Evolutionary conservation across 2,797 vertebrate genomes (phyloP).

Genomic region (Ptychobarbus kaznakovi): DNA sequence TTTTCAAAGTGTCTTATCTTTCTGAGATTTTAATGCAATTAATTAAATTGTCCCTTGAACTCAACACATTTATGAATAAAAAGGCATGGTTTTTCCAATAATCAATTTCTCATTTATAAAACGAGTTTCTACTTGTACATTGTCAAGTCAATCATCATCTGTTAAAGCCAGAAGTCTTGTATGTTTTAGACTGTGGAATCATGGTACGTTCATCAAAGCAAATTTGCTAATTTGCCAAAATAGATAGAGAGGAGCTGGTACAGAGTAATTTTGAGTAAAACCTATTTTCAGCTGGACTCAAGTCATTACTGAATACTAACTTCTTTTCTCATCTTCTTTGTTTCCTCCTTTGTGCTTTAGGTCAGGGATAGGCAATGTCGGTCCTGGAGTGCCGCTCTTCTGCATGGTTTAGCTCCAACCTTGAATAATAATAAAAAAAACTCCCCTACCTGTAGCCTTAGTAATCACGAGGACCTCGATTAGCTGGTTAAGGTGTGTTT

Average conservation of each 20-base stretch:
- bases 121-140: neutral
- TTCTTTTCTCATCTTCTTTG: neutral
- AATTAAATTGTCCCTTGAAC: neutral
- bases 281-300: conserved; percentile 2
- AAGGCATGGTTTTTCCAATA: neutral
- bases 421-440: neutral
- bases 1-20: neutral
- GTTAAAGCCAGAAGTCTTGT: neutral
- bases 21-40: neutral
- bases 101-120: conserved; percentile 2
- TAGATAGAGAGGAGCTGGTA: neutral
- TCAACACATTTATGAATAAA: neutral
- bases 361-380: neutral
- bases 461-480: neutral
- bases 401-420: neutral
- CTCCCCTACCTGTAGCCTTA: neutral
- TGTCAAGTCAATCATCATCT: neutral
- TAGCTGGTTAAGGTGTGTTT: neutral
- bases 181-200: neutral
- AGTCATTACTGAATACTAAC: neutral
- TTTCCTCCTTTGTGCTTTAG: neutral
- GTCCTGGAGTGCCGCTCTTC: neutral
- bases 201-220: conserved; percentile 12
- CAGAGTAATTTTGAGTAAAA: conserved; percentile 18
- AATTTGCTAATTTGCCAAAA: conserved; percentile 9